Conservation (phyloP, 1,140 invertebrate species). For the Zaprionus ghesquierei region DNA sequence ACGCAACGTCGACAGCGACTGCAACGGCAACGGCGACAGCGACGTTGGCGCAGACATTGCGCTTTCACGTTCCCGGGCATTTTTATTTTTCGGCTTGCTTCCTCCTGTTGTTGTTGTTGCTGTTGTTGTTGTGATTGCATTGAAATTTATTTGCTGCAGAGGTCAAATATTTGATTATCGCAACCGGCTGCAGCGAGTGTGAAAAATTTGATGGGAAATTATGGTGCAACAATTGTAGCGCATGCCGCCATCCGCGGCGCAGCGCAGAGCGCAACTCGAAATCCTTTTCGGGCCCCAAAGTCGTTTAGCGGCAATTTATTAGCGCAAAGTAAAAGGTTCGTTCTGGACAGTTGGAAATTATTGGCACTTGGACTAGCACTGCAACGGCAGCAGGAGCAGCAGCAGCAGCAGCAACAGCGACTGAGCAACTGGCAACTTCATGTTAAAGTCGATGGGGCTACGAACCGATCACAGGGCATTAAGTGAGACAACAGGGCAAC, state of each 20-base stretch:
- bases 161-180: constrained; percentile 82
- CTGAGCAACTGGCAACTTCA: constrained; percentile 26
- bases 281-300: constrained; percentile 31
- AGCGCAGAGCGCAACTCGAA: not conserved
- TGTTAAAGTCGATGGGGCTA: constrained; percentile 47
- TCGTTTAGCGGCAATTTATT: constrained; percentile 78
- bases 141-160: constrained; percentile 81
- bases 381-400: constrained; percentile 18
- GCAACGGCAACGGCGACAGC: constrained; percentile 50
- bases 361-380: constrained; percentile 65
- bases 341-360: constrained; percentile 57
- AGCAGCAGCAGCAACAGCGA: constrained; percentile 26
- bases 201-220: constrained; percentile 82
- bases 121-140: constrained; percentile 60
- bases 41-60: constrained; percentile 38
- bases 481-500: constrained; percentile 43
- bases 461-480: constrained; percentile 40
- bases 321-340: constrained; percentile 79
- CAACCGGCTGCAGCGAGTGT: constrained; percentile 68
- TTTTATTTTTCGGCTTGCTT: constrained; percentile 19
- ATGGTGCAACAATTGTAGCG: constrained; percentile 79
- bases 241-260: constrained; percentile 26
- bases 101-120: constrained; percentile 5
- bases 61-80: constrained; percentile 69
- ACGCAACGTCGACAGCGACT: constrained; percentile 69